Conservation (phyloP, 2,888 invertebrate genomes). For the Nephrotoma guestfalica region DNA sequence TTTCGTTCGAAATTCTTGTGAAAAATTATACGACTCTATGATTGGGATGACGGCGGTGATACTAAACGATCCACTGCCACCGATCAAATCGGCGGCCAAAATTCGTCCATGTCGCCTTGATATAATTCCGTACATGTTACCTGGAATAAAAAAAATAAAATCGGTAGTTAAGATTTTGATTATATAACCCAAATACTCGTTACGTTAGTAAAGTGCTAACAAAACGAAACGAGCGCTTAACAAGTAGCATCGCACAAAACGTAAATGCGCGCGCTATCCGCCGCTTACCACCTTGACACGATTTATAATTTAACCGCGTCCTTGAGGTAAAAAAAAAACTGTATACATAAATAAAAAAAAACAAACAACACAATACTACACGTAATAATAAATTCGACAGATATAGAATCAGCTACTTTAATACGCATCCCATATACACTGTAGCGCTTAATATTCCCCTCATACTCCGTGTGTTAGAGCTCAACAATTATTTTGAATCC, state of each 20-base stretch:
- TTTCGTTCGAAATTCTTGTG: slow-evolving; percentile 83
- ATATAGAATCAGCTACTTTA: background rate
- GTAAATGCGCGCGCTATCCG: background rate
- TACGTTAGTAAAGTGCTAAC: background rate
- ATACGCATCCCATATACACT: background rate
- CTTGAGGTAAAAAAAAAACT: background rate
- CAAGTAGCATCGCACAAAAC: background rate
- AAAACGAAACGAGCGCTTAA: background rate
- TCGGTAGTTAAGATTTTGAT: background rate
- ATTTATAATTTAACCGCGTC: background rate
- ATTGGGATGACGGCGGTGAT: slow-evolving; percentile 86
- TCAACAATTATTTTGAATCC: background rate
- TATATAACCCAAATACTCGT: background rate
- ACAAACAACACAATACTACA: background rate
- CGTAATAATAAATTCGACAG: background rate
- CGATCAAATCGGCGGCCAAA: slow-evolving; percentile 75
- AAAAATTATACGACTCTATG: slow-evolving; percentile 91
- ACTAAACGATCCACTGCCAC: slow-evolving; percentile 80
- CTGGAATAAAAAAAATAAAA: slow-evolving; percentile 34
- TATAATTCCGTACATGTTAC: slow-evolving; percentile 81
- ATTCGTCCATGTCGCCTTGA: slow-evolving; percentile 78
- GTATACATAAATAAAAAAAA: background rate
- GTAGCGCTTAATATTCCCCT: background rate
- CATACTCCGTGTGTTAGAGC: background rate
- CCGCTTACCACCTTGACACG: background rate